Evolutionary conservation across 2,113 vertebrate species (phyloP), one percentile per base, ranked within the genome.

Genomic region (Eolophus roseicapilla): DNA sequence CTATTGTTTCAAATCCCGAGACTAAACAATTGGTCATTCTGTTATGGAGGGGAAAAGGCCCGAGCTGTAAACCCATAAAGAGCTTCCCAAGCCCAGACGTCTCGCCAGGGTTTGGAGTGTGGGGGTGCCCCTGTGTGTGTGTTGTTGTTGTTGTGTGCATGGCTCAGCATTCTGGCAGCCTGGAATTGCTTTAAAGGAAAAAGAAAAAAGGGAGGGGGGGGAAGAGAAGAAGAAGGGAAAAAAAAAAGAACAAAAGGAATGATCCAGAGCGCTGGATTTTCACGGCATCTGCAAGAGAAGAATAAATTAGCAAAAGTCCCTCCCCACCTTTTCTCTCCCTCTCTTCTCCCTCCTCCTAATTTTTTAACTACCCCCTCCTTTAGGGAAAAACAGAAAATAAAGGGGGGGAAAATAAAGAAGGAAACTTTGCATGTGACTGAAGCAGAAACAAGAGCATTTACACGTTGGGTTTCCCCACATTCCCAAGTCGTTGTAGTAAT

Each of bases 181-280:
- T 93, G 95, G 93, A 97, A 97, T 86, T 63, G 88, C 97, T 97
- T 80, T 13, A 70, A 95, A 92, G 20, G 27, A 17, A n/a, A 37
- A 53, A 49, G 3, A 3, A 87, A 91, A 93, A 94, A 37, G 37
- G 35, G 37, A 86, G 86, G 85, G 15, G 11, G 8, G 4, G 15
- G 39, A 13, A 19, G 60, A 70, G 44, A 29, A 21, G 49, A 10
- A 11, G 6, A 27, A 12, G 20, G 10, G 9, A 2, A 8, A 18
- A 31, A 31, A 20, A 46, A 46, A 70, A 80, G 97, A 97, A 98
- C 98, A 99, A 99, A 99, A 97, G 94, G 94, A 86, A 96, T 96
- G 93, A 93, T 97, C 96, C 92, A 84, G 86, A 94, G 90, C 95
- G 82, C 92, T 76, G 93, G 92, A 95, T 95, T 96, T 92, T 95